Conservation (phyloP, 2,797 vertebrate species). For the Acrossocheilus wenchowensis region DNA sequence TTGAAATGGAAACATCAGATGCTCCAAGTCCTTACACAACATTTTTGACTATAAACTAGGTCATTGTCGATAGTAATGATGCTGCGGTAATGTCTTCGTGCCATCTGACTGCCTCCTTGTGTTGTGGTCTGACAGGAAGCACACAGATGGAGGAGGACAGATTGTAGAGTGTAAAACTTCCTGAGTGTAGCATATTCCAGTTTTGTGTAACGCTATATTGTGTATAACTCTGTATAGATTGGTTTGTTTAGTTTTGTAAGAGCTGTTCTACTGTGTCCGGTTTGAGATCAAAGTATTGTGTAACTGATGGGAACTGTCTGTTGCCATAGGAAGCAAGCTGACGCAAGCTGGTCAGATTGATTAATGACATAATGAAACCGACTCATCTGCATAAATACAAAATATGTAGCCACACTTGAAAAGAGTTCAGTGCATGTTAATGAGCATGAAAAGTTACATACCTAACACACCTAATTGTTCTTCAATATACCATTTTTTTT, state of each 20-base stretch:
- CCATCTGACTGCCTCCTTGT: neutral
- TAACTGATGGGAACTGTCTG: constrained; percentile 33
- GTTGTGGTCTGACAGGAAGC: neutral
- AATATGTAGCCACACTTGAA: neutral
- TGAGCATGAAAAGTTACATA: neutral
- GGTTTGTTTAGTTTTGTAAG: constrained; percentile 16
- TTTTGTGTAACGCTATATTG: neutral
- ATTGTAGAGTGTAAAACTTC: neutral
- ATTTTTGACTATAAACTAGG: neutral
- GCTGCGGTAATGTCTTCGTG: neutral
- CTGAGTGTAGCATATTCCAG: neutral
- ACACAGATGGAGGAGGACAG: neutral
- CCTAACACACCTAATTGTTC: neutral
- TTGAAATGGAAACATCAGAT: neutral
- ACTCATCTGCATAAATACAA: neutral
- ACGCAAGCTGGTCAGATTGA: constrained; percentile 49
- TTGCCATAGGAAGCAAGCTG: constrained; percentile 20
- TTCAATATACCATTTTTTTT: neutral
- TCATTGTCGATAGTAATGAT: neutral
- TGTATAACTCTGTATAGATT: neutral
- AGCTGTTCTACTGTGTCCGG: neutral
- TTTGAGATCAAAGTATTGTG: constrained; percentile 46
- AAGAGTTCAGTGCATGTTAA: neutral
- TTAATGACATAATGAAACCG: constrained; percentile 49
- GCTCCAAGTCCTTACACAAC: neutral